Evolutionary conservation across 1,140 invertebrate genomes (phyloP).

Genomic region (Tetragnatha versicolor): DNA sequence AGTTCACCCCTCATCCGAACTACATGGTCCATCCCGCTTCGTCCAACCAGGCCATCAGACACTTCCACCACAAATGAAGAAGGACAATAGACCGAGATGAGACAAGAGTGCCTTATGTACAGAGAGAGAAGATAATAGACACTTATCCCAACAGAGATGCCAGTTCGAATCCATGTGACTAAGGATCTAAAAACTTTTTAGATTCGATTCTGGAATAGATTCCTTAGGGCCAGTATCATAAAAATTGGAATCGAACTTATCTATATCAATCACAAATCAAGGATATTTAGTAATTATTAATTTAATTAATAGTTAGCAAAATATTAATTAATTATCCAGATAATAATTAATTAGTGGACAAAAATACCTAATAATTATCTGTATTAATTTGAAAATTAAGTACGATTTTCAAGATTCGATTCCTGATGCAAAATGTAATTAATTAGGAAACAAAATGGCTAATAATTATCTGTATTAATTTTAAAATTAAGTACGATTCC

Average conservation of each 20-base stretch:
- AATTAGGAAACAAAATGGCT: no score
- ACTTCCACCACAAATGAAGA: constrained; percentile 47
- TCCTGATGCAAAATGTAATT: no score
- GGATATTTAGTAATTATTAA: neutral
- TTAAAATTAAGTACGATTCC: no score
- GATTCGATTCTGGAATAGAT: neutral
- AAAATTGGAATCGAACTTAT: neutral
- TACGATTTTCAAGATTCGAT: no score
- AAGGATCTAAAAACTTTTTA: neutral
- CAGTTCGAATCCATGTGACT: constrained; percentile 1
- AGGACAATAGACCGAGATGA: neutral
- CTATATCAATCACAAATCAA: neutral
- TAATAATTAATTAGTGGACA: no score
- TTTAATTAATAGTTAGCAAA: constrained; percentile 7
- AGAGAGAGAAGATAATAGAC: neutral
- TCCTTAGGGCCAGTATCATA: neutral
- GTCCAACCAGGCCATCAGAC: constrained; percentile 14
- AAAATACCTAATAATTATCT: no score
- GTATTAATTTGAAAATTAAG: no score
- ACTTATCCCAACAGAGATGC: neutral
- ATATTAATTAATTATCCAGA: no score
- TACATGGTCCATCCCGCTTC: constrained; percentile 50
- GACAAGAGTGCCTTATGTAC: constrained; percentile 43
- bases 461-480: no score
- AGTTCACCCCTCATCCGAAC: constrained; percentile 42